A percentile compares a stretch with the other conserved stretches of the same genome.
Conservation (phyloP, 2,113 vertebrate genomes). For the Plestiodon gilberti region DNA sequence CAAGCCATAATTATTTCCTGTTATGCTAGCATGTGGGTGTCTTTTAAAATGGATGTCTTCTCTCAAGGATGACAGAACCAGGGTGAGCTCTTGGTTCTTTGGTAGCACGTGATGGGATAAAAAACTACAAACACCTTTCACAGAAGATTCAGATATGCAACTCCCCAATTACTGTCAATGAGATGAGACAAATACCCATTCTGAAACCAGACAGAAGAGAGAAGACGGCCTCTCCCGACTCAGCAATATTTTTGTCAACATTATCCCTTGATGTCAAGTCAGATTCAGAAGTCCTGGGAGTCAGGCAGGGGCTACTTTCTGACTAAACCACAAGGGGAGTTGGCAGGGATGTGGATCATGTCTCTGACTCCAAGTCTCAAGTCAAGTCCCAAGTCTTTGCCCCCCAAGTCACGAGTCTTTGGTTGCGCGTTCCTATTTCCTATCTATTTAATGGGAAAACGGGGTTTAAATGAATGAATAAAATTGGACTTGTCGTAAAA, state of each 20-base stretch:
- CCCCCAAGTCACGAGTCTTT: too few relatives aligned
- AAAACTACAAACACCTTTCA: fast-evolving
- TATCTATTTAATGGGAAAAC: too few relatives aligned
- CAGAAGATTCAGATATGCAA: neutral
- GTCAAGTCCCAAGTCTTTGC: too few relatives aligned
- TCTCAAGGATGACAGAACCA: slow-evolving; percentile 35
- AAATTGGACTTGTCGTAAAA: too few relatives aligned
- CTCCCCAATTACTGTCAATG: neutral
- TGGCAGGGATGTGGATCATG: too few relatives aligned
- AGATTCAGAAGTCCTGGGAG: neutral
- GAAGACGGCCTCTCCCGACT: neutral
- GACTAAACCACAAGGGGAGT: neutral
- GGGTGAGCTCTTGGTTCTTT: slow-evolving; percentile 32
- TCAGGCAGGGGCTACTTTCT: neutral
- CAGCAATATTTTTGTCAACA: neutral
- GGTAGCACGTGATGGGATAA: neutral
- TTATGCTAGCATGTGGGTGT: slow-evolving; percentile 35
- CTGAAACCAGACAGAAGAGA: neutral
- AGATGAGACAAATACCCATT: neutral
- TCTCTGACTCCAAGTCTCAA: too few relatives aligned
- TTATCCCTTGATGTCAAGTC: neutral
- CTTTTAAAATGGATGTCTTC: slow-evolving; percentile 34
- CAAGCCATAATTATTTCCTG: slow-evolving; percentile 38
- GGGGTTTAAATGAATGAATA: too few relatives aligned
- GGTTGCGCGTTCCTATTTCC: too few relatives aligned